Evolutionary conservation across 2,113 vertebrate species (phyloP).

Genomic region (Castor canadensis): DNA sequence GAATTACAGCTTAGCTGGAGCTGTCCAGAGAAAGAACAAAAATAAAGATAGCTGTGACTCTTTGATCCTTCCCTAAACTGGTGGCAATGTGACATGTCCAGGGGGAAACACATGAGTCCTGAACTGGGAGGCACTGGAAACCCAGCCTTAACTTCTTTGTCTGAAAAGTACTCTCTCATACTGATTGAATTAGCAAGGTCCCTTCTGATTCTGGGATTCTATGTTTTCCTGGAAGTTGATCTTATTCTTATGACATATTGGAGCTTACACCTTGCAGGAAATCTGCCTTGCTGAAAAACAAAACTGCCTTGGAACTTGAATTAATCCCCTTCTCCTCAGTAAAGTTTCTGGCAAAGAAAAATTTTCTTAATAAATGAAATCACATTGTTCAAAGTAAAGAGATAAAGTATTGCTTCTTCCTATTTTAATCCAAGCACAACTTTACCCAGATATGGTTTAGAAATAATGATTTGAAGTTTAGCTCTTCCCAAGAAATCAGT

Average conservation of each 20-base stretch:
- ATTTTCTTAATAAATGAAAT: background rate
- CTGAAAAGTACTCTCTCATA: background rate
- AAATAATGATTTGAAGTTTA: background rate
- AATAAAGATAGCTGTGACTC: background rate
- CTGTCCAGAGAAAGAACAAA: background rate
- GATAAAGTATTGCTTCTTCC: background rate
- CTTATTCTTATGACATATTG: background rate
- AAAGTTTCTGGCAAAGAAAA: background rate
- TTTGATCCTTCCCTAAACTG: background rate
- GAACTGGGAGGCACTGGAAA: background rate
- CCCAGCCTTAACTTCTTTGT: background rate
- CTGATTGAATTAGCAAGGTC: background rate
- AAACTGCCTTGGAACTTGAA: background rate
- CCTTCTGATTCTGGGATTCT: background rate
- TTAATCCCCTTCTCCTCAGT: background rate
- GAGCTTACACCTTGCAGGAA: background rate
- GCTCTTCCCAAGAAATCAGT: background rate
- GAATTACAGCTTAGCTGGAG: background rate
- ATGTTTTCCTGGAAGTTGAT: background rate
- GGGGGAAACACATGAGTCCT: background rate
- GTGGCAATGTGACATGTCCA: background rate
- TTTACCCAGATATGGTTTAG: background rate
- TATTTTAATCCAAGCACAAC: background rate
- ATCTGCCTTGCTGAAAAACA: background rate
- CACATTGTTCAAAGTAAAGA: background rate